Evolutionary conservation across 2,797 vertebrate species (phyloP), one percentile per base, ranked within the genome.

Genomic region (Spinus pinus): DNA sequence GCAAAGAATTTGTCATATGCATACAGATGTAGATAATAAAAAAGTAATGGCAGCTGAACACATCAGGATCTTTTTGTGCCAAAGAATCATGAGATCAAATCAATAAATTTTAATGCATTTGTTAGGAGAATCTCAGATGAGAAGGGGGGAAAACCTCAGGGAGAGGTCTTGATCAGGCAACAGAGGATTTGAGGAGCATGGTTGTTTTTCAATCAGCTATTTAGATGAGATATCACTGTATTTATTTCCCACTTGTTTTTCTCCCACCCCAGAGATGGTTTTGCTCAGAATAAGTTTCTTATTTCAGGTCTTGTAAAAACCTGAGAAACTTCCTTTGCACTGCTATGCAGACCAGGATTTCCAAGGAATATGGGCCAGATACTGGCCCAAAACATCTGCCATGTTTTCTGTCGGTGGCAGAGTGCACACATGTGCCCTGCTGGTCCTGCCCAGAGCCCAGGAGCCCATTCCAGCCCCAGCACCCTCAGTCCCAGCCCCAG

Each of bases 391-490:
- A 70, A 51, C 2, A 7, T 3, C 28, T 24, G 20, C 25, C 31
- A 2, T 0, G 0, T 33, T 21, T 77, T 39, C 47, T 70, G 37
- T 30, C 35, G 27, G 41, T 3, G 2, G 8, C 14, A 7, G 22
- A 16, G 30, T 3, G n/a, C 6, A 3, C 9, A 7, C 19, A 12
- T 0, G 10, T 19, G 1, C 9, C 20, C 25, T 35, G 2, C n/a
- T 5, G 1, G 3, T 21, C 22, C 53, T 65, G 31, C 16, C 57
- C 19, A 12, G 0, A 0, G 30, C 35, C 39, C 6, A 10, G 28
- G 10, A 33, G 3, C 12, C 37, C 57, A 33, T 39, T 31, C 54
- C 64, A 65, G 56, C 6, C 54, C 20, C 0, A 2, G 14, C 1
- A 21, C 14, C 4, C 1, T 5, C 51, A 28, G 10, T 31, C 11